A percentile compares a stretch with the other conserved stretches of the same genome.
Evolutionary conservation across 2,888 invertebrate species (phyloP).

Genomic region (Plebejus melissa): DNA sequence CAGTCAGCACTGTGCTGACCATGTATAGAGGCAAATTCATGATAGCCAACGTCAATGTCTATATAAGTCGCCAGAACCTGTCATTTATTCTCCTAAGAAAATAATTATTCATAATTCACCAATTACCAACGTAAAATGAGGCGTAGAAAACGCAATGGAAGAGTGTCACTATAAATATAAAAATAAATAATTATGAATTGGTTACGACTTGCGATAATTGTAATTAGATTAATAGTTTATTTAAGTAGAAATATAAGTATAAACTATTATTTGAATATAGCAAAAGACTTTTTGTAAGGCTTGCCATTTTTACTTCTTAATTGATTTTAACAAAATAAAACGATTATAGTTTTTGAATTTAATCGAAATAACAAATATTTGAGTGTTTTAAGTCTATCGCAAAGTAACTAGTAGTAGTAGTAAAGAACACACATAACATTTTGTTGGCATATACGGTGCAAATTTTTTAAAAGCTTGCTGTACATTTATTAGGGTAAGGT

Average conservation of each 20-base stretch:
- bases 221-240: background rate
- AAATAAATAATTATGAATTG: constrained; percentile 3
- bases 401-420: too few species aligned
- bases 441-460: too few species aligned
- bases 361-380: too few species aligned
- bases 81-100: constrained; percentile 26
- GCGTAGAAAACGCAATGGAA: background rate
- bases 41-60: background rate
- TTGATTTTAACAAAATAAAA: too few species aligned
- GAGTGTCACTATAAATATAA: constrained; percentile 1
- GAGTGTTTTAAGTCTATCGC: too few species aligned
- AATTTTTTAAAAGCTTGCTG: background rate
- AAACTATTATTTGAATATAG: too few species aligned
- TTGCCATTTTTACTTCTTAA: too few species aligned
- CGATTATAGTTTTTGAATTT: too few species aligned
- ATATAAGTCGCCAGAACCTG: constrained; percentile 11
- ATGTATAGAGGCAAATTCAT: constrained; percentile 16
- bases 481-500: background rate
- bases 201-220: background rate
- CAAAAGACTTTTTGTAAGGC: too few species aligned
- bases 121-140: constrained; percentile 13
- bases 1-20: background rate
- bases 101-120: constrained; percentile 24
- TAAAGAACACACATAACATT: too few species aligned
- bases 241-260: background rate